Evolutionary conservation across 2,888 invertebrate species (phyloP).

Genomic region (Tholera decimalis): DNA sequence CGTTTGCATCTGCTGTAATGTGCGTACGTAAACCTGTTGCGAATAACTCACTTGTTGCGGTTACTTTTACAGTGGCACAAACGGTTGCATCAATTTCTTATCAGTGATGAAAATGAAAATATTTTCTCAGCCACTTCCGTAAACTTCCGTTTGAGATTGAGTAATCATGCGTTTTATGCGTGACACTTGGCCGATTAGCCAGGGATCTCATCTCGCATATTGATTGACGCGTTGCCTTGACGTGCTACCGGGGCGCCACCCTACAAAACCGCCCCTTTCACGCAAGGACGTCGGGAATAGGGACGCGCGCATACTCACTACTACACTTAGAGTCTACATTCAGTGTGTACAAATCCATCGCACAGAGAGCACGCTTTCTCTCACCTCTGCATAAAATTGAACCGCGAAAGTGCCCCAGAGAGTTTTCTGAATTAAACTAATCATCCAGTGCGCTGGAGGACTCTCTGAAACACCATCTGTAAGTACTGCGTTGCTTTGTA

Average conservation of each 20-base stretch:
- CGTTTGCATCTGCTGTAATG: conserved; percentile 76
- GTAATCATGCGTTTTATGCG: conserved; percentile 60
- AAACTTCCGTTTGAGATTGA: conserved; percentile 35
- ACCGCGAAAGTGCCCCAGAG: conserved; percentile 78
- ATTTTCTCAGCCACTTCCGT: conserved; percentile 19
- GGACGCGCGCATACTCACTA: conserved; percentile 88
- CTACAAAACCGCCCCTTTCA: conserved; percentile 87
- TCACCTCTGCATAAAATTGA: conserved; percentile 65
- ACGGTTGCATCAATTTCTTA: conserved; percentile 45
- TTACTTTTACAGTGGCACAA: conserved; percentile 66
- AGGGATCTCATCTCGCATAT: conserved; percentile 87
- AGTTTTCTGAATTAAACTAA: conserved; percentile 68
- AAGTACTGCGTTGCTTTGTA: conserved; percentile 72
- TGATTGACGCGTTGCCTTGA: conserved; percentile 89
- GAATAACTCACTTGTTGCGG: conserved; percentile 70
- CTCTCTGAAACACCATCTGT: conserved; percentile 84
- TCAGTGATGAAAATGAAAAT: conserved; percentile 24
- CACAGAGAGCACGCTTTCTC: conserved; percentile 79
- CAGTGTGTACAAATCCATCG: conserved; percentile 83
- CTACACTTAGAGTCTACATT: conserved; percentile 69
- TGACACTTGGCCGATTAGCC: conserved; percentile 75
- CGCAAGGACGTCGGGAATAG: conserved; percentile 89
- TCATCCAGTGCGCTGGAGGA: conserved; percentile 80
- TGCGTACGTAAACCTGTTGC: conserved; percentile 82
- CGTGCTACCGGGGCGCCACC: conserved; percentile 87